These are phyloP conservation scores for Chlorops oryzae DNA, from an alignment of 1,140 invertebrate species.

Conservation along the genomic window DNA sequence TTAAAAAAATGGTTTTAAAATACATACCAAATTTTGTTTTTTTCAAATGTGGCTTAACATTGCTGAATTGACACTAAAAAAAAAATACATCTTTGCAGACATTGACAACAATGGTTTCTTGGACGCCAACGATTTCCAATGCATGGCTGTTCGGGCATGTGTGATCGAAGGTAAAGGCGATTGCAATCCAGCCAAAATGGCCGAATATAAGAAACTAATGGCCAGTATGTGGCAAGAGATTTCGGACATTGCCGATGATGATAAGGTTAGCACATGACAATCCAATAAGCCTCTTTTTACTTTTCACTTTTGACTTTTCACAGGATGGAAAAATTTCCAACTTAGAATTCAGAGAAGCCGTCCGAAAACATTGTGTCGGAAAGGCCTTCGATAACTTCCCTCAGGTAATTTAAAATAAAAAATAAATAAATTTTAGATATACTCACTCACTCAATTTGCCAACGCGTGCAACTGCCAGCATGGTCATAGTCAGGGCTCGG, in stretches of 20 bases:
- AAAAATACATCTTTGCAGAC: no score
- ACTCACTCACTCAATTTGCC: no score
- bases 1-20: no score
- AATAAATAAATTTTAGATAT: no score
- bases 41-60: no score
- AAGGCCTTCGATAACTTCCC: conserved; percentile 73
- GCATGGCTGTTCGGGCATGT: conserved; percentile 70
- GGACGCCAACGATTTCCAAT: conserved; percentile 74
- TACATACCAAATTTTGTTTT: no score
- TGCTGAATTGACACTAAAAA: no score
- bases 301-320: conserved; percentile 22
- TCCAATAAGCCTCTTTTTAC: neutral
- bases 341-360: conserved; percentile 75
- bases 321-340: conserved; percentile 74
- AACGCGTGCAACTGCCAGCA: no score
- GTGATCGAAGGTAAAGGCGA: conserved; percentile 75
- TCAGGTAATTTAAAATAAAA: conserved; percentile 51
- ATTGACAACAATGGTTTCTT: conserved; percentile 77
- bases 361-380: conserved; percentile 73
- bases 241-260: conserved; percentile 73
- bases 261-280: conserved; percentile 58
- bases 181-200: conserved; percentile 60
- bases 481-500: no score
- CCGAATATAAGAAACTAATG: conserved; percentile 76
- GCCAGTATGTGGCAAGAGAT: conserved; percentile 77